These are phyloP conservation scores for Ruditapes philippinarum DNA, from an alignment of 1,140 invertebrate species.

Conservation along the genomic window DNA sequence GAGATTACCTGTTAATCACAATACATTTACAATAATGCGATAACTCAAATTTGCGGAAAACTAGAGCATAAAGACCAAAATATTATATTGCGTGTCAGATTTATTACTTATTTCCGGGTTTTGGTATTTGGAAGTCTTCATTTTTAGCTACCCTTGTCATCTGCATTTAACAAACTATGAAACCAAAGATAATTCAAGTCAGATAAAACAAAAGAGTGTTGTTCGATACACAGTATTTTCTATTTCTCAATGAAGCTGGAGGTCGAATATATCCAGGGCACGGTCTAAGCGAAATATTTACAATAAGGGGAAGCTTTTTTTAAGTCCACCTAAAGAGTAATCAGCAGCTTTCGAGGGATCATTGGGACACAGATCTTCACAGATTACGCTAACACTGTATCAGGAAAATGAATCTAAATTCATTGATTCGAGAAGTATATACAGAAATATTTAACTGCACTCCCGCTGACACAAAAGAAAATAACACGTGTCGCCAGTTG, in stretches of 20 bases:
- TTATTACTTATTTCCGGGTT: too few relatives aligned
- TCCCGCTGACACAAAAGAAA: not conserved
- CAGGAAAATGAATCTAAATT: not conserved
- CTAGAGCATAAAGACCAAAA: too few relatives aligned
- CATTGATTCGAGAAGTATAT: conserved; percentile 26
- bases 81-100: too few relatives aligned
- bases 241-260: conserved; percentile 45
- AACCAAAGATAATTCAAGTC: too few relatives aligned
- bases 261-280: conserved; percentile 6
- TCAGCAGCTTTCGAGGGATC: conserved; percentile 25
- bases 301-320: conserved; percentile 34
- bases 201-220: too few relatives aligned
- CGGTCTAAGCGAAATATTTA: not conserved
- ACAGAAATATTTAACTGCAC: not conserved
- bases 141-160: too few relatives aligned
- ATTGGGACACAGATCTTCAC: conserved; percentile 18
- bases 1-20: too few relatives aligned
- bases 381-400: not conserved
- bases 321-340: conserved; percentile 41
- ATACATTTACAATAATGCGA: too few relatives aligned
- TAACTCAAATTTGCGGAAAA: too few relatives aligned
- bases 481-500: not conserved
- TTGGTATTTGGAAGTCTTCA: too few relatives aligned
- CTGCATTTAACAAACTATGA: too few relatives aligned
- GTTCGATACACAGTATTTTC: conserved; percentile 41